phyloP scores from a whole-genome alignment of 2,888 invertebrate species.

The Apodemia mormo region DNA sequence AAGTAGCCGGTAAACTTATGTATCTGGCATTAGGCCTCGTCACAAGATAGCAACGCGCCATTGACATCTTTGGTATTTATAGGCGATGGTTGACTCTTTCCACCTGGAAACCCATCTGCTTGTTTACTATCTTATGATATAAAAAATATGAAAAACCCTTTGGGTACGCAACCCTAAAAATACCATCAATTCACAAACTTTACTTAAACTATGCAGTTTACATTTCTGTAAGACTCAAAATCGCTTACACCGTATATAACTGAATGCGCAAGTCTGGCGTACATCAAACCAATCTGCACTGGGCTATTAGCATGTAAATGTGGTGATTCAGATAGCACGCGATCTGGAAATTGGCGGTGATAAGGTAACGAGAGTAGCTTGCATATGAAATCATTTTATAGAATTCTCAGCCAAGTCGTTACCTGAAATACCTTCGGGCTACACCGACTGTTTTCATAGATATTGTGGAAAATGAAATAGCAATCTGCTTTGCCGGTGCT shows the following conservation, averaged over 20 bases:
- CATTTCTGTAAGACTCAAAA: neutral
- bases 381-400: neutral
- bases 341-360: conserved; percentile 17
- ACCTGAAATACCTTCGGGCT: neutral
- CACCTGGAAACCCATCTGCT: too few species aligned
- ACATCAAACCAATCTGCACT: conserved; percentile 30
- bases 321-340: conserved; percentile 28
- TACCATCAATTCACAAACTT: too few species aligned
- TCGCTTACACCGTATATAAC: neutral
- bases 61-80: too few species aligned
- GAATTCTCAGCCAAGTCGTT: neutral
- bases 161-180: too few species aligned
- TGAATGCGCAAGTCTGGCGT: conserved; percentile 8
- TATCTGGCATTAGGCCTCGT: too few species aligned
- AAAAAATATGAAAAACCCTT: too few species aligned
- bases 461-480: neutral
- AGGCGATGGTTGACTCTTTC: too few species aligned
- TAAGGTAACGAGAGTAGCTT: conserved; percentile 10
- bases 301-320: conserved; percentile 39
- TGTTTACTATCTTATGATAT: too few species aligned
- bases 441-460: neutral
- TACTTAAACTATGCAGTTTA: neutral
- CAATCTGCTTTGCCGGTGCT: too few species aligned
- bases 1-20: too few species aligned
- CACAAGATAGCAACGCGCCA: too few species aligned